phyloP scores from a whole-genome alignment of 2,113 vertebrate species.

The Nerophis lumbriciformis region DNA sequence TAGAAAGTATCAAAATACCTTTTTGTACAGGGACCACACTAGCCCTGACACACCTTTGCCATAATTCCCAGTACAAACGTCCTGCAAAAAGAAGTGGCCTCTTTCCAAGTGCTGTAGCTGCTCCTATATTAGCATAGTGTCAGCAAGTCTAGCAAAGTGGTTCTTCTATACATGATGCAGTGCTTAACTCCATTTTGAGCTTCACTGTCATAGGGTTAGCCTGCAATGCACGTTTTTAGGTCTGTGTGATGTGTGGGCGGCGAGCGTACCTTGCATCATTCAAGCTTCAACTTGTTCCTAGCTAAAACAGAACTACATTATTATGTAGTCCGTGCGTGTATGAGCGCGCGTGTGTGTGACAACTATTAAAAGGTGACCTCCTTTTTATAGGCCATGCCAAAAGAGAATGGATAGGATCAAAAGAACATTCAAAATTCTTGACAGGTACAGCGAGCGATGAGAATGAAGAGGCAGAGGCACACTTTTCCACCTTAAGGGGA shows the following conservation, averaged over 20 bases:
- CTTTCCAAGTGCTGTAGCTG: too few relatives aligned
- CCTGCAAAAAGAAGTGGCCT: too few relatives aligned
- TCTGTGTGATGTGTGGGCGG: constrained; percentile 38
- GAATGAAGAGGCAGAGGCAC: constrained; percentile 52
- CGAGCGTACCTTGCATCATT: constrained; percentile 29
- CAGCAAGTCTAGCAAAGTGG: too few relatives aligned
- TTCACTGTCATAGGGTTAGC: too few relatives aligned
- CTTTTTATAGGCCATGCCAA: constrained; percentile 69
- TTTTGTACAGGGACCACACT: too few relatives aligned
- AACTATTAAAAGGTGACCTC: constrained; percentile 70
- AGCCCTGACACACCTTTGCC: too few relatives aligned
- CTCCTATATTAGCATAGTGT: too few relatives aligned
- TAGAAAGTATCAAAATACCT: too few relatives aligned
- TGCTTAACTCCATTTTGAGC: too few relatives aligned
- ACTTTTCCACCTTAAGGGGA: constrained; percentile 29
- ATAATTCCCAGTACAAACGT: too few relatives aligned
- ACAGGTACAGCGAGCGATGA: constrained; percentile 40
- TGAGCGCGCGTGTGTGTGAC: constrained; percentile 16
- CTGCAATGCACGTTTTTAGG: neutral
- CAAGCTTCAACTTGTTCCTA: constrained; percentile 25
- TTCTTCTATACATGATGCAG: too few relatives aligned
- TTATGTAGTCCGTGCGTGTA: constrained; percentile 14
- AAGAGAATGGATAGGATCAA: constrained; percentile 65
- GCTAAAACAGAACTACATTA: constrained; percentile 47
- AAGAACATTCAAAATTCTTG: constrained; percentile 65